Conservation (phyloP, 2,888 invertebrate species). For the Tanypteryx hageni region DNA sequence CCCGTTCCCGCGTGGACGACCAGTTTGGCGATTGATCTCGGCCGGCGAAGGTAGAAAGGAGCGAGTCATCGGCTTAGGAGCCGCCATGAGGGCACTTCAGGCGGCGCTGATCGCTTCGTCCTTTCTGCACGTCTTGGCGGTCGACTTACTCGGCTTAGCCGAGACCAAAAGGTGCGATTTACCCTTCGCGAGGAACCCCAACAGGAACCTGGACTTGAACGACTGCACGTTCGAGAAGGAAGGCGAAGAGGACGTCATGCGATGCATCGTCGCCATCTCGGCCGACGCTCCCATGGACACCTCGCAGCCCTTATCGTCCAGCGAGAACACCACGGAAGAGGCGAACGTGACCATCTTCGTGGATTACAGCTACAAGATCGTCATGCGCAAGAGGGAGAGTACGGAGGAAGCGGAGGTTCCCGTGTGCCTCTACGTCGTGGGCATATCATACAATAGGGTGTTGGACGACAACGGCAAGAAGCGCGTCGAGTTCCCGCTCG, state of each 20-base stretch:
- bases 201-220: background rate
- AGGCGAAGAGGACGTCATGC: background rate
- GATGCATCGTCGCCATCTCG: background rate
- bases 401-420: background rate
- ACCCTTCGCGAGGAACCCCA: background rate
- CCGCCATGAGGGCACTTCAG: too few relatives aligned
- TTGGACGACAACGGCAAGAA: background rate
- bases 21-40: too few relatives aligned
- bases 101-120: too few relatives aligned
- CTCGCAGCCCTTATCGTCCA: too few relatives aligned
- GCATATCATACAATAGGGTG: background rate
- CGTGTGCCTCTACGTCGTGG: background rate
- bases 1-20: too few relatives aligned
- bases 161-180: too few relatives aligned
- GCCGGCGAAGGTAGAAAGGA: too few relatives aligned
- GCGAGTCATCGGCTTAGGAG: too few relatives aligned
- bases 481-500: background rate
- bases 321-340: too few relatives aligned
- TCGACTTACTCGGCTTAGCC: too few relatives aligned
- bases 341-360: background rate
- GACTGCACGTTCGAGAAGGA: background rate
- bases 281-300: background rate
- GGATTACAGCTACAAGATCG: background rate
- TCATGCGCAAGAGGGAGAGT: background rate
- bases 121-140: too few relatives aligned